Conservation (phyloP, 2,113 vertebrate species). For the Chroicocephalus ridibundus region DNA sequence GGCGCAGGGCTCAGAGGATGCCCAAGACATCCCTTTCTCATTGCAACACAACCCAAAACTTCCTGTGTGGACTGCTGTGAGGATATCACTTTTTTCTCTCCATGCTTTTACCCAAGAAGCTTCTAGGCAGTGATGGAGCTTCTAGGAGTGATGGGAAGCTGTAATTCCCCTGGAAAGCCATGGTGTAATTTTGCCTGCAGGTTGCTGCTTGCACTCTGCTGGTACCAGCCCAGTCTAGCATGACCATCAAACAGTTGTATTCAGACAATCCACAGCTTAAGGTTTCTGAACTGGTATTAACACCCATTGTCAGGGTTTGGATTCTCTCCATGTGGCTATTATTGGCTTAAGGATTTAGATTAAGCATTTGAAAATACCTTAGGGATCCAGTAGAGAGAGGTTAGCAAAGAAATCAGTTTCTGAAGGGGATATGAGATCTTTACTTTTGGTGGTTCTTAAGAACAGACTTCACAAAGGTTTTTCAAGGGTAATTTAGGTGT, state of each 20-base stretch:
- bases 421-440: neutral
- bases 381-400: neutral
- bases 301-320: neutral
- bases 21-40: neutral
- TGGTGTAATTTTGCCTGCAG: neutral
- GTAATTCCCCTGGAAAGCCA: neutral
- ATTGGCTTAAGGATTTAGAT: slow-evolving; percentile 27
- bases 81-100: neutral
- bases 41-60: neutral
- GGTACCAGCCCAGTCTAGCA: neutral
- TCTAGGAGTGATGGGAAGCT: neutral
- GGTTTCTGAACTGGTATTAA: neutral
- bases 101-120: neutral
- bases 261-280: neutral
- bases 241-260: neutral
- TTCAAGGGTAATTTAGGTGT: neutral
- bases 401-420: slow-evolving; percentile 8
- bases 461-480: neutral
- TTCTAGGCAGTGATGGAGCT: neutral
- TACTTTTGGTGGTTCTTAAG: neutral
- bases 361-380: slow-evolving; percentile 23
- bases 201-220: neutral
- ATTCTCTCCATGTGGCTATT: slow-evolving; percentile 13
- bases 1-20: neutral
- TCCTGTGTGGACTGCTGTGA: neutral